Evolutionary conservation across 2,797 vertebrate genomes (phyloP), one percentile per base, ranked within the genome.

Genomic region (Sebastes vulpes): DNA sequence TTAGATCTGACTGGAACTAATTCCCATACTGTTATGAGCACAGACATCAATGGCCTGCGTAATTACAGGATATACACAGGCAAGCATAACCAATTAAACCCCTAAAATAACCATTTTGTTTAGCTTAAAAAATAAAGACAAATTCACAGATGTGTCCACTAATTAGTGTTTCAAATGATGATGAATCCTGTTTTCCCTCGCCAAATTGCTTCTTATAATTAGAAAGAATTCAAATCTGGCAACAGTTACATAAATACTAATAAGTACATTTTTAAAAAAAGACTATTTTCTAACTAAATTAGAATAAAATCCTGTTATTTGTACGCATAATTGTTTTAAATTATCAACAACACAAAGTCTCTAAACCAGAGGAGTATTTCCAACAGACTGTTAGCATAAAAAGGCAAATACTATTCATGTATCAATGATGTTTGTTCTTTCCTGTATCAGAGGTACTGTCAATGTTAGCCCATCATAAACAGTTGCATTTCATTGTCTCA

Each of bases 101-200:
- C 10, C 35, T n/a, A 46, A 59, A 78, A 78, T 52, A 70, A 54
- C 4, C 2, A 3, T 54, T 50, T 59, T 68, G 18, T 84, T 77
- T 31, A 8, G 46, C 4, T 38, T 38, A 1, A 50, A 65, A 72
- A 72, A 79, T 21, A 35, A 68, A 77, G 25, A 66, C 20, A 66
- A 29, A 76, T 63, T 79, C 11, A 75, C 29, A 85, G 60, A 77
- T 16, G 38, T 26, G 46, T 75, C 53, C 46, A 50, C 73, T 79
- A 78, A 85, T 79, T 80, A 59, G 56, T 38, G 54, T 81, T 72
- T 75, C 56, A 74, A 85, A 90, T 85, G 1, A 81, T 50, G 38
- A 12, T 23, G n/a, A 86, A 89, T 83, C 74, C 71, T 29, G 46
- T 87, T 84, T 72, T 61, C 23, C 16, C 3, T 5, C 18, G 10